phyloP scores from a whole-genome alignment of 2,888 invertebrate species.

The Ormyrus thymus region DNA sequence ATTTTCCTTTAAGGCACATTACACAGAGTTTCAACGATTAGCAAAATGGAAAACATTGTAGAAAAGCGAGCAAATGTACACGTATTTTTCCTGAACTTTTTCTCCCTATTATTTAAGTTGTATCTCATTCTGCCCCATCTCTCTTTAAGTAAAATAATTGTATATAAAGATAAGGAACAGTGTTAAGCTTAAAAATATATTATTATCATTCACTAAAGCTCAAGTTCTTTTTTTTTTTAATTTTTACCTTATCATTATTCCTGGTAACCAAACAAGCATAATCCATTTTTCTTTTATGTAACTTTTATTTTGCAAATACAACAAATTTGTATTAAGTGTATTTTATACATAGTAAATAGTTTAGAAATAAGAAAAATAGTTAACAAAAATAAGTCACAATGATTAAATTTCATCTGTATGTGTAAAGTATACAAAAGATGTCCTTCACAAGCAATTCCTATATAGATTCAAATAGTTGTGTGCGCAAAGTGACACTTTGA shows the following conservation, averaged over 20 bases:
- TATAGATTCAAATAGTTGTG: conserved; percentile 4
- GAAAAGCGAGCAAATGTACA: conserved; percentile 47
- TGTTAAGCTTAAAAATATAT: conserved; percentile 71
- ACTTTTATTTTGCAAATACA: conserved; percentile 52
- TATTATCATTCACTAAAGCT: conserved; percentile 67
- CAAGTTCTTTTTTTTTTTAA: conserved; percentile 31
- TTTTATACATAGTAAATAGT: conserved; percentile 18
- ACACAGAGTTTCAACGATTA: conserved; percentile 25
- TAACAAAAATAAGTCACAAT: conserved; percentile 36
- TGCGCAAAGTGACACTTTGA: conserved; percentile 17
- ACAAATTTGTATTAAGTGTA: conserved; percentile 36
- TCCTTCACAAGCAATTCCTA: conserved; percentile 26
- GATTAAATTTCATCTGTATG: conserved; percentile 20
- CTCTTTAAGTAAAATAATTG: conserved; percentile 64
- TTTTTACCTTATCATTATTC: neutral
- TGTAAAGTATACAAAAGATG: conserved; percentile 26
- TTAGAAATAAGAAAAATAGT: conserved; percentile 27
- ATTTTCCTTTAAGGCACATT: conserved; percentile 35
- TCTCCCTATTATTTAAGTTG: conserved; percentile 50
- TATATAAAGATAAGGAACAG: conserved; percentile 71
- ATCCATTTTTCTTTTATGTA: conserved; percentile 23
- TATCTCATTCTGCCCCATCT: conserved; percentile 47
- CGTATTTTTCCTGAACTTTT: conserved; percentile 39
- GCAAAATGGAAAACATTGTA: conserved; percentile 28
- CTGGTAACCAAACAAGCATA: neutral